Evolutionary conservation across 2,888 invertebrate species (phyloP), one percentile per base, ranked within the genome.

Genomic region (Agrochola circellaris): DNA sequence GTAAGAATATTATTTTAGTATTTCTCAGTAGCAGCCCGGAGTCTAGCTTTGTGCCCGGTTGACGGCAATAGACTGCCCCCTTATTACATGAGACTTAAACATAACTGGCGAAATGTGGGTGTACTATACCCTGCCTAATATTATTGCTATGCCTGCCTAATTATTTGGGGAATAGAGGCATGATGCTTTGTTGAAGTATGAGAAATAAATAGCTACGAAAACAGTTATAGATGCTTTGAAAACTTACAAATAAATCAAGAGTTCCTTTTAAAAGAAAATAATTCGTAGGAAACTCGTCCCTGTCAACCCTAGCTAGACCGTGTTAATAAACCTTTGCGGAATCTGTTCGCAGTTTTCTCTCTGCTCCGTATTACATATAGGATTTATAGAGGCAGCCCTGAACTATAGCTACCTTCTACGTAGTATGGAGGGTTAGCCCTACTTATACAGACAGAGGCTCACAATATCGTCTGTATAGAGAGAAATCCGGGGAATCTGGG

Each of bases 291-390:
- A 79, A 45, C 17, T 17, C 2, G 9, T 38, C 23, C 15, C 4
- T 30, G 67, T 6, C 87, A 88, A 62, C 87, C 87, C 87, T 87
- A 82, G 62, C 77, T 61, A 73, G 71, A 82, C 79, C 77, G 82
- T 87, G 87, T 87, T 87, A 87, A 87, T 87, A 87, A 87, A 87
- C 87, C 88, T 87, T 87, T 88, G 81, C 87, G 82, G 87, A 87
- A 88, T 87, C 88, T 88, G 87, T 87, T 82, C 80, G 84, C 76
- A 84, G 87, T 87, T 88, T 88, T 88, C 85, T 85, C 85, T 80
- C 71, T 65, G 66, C 70, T 78, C 72, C 64, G 79, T 83, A 87
- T 73, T 81, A 82, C 76, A 79, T 82, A 79, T 86, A 86, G 67
- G 79, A 80, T 82, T 80, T 79, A 80, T 79, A 77, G 68, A 75